Base-by-base conservation (phyloP, 2,888 invertebrate genomes). In the Platycheirus rosarum region DNA sequence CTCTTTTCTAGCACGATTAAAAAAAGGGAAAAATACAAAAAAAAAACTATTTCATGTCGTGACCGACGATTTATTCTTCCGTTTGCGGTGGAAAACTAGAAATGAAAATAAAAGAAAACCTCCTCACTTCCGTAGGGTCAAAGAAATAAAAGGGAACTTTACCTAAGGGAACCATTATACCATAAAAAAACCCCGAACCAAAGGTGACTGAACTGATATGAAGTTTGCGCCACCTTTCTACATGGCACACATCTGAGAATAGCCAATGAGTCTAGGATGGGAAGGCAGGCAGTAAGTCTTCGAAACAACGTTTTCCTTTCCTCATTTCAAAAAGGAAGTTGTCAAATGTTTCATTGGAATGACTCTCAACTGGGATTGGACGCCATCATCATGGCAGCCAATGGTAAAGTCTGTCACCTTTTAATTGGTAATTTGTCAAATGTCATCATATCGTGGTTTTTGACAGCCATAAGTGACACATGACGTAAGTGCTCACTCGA, bases 381-480 rank as follows among this genome's bases (percentile, higher is more conserved):
- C 68, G 62, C 49, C 53, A 74, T 74, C 40, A 57, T 40, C 6
- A 68, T 42, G 69, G 79, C 68, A 74, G 68, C 42, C 42, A 63
- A 60, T 37, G 35, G 26, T 57, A 23, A 57, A 35, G 48, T 55
- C 23, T 70, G 70, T 75, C 80, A 65, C 69, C 40, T 60, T 65
- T 69, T 77, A 77, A 74, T 74, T 77, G 77, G 63, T 70, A 75
- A 84, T 84, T 84, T 84, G 84, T 84, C 84, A 84, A 70, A 74
- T 84, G 71, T 84, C 78, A 71, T 40, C 26, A 40, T 40, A 23
- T 44, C 11, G 23, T 3, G 55, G 20, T 29, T 48, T 77, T 20
- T 68, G 78, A 76, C 75, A 75, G 60, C 48, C 60, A 73, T 26
- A 71, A 71, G 37, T 84, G 84, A 70, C 84, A 74, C 66, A 68